These are phyloP conservation scores for Pygoscelis adeliae DNA, from an alignment of 2,113 vertebrate genomes.

Conservation along the genomic window DNA sequence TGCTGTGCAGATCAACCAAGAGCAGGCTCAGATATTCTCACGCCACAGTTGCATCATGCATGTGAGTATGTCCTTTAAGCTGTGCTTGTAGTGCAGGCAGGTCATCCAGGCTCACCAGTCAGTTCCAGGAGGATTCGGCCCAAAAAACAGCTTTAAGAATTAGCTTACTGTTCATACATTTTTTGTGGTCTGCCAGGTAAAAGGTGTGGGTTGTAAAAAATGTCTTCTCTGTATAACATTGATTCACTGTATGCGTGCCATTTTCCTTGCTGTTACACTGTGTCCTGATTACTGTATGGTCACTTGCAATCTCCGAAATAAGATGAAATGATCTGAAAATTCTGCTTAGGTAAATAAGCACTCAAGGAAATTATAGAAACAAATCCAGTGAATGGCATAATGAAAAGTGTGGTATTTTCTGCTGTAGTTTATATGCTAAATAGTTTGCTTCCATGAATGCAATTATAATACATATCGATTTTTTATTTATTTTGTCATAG, in stretches of 20 bases:
- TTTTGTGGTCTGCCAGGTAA: background rate
- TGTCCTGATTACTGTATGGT: background rate
- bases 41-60: background rate
- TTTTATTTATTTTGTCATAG: slow-evolving; percentile 72
- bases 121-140: background rate
- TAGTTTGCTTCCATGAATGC: background rate
- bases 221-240: background rate
- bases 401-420: background rate
- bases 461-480: background rate
- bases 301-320: background rate
- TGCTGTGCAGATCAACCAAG: background rate
- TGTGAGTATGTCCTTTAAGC: background rate
- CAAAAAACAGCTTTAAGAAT: background rate
- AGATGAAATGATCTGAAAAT: background rate
- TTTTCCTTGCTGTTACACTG: background rate
- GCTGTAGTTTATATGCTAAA: background rate
- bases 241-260: background rate
- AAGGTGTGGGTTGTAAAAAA: background rate
- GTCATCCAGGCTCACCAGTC: background rate
- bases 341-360: background rate
- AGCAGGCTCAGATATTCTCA: background rate
- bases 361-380: background rate
- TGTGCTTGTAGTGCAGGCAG: fast-evolving
- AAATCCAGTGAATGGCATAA: background rate
- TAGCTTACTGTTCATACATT: background rate